Evolutionary conservation across 1,140 invertebrate genomes (phyloP).

Genomic region (Diorhabda elongata): DNA sequence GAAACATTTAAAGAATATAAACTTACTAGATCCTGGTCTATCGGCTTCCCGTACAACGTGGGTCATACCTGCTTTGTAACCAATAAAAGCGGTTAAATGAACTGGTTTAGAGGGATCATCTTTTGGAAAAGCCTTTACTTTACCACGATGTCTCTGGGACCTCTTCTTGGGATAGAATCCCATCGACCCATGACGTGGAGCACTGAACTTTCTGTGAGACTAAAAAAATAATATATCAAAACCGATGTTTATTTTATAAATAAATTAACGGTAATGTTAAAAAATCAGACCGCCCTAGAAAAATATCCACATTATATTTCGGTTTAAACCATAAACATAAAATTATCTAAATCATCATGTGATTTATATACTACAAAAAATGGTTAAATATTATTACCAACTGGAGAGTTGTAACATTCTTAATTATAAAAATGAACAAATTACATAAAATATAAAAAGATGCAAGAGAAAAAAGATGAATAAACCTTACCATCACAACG

Average conservation of each 20-base stretch:
- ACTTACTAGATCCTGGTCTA: slow-evolving; percentile 97
- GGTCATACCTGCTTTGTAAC: slow-evolving; percentile 99
- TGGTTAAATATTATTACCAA: no score
- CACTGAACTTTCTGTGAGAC: slow-evolving; percentile 99
- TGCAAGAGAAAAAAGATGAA: slow-evolving; percentile 13
- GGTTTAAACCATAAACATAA: slow-evolving; percentile 49
- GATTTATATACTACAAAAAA: not conserved
- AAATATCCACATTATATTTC: slow-evolving; percentile 49
- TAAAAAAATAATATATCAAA: slow-evolving; percentile 53
- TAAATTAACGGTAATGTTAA: slow-evolving; percentile 10
- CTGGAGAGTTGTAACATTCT: no score
- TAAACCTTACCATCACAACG: slow-evolving; percentile 35
- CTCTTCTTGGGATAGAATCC: slow-evolving; percentile 99
- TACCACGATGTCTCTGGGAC: slow-evolving; percentile 91
- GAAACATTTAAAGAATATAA: slow-evolving; percentile 14
- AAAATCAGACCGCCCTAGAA: slow-evolving; percentile 55
- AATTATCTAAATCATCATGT: slow-evolving; percentile 49
- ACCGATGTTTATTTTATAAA: slow-evolving; percentile 10
- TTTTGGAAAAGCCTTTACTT: slow-evolving; percentile 99
- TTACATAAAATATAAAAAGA: slow-evolving; percentile 15
- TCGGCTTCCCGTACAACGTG: slow-evolving; percentile 98
- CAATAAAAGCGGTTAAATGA: slow-evolving; percentile 96
- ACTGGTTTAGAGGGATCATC: slow-evolving; percentile 96
- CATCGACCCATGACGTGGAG: slow-evolving; percentile 98
- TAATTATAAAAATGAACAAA: not conserved